Percentiles rank a stretch among this genome's conserved stretches.
These are phyloP conservation scores for Atethmia centrago DNA, from an alignment of 2,888 invertebrate species.

Conservation along the genomic window DNA sequence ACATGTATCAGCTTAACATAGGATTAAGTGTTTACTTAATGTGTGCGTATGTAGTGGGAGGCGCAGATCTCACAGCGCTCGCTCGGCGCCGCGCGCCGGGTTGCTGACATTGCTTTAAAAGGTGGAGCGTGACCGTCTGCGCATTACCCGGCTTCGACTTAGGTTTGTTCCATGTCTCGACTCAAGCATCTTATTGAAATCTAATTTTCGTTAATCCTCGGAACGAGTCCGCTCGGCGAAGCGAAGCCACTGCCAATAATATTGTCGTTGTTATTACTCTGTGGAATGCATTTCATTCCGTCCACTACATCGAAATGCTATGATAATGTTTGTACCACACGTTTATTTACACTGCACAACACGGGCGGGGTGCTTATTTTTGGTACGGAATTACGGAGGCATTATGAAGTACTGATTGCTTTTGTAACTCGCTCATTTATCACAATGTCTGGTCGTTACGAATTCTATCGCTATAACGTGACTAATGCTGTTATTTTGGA, in stretches of 20 bases:
- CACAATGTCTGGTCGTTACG: neutral
- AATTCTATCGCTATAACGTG: neutral
- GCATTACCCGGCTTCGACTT: slow-evolving; percentile 83
- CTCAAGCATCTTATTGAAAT: slow-evolving; percentile 90
- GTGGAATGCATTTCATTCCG: slow-evolving; percentile 72
- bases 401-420: slow-evolving; percentile 12
- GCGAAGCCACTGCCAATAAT: slow-evolving; percentile 80
- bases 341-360: slow-evolving; percentile 7
- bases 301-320: slow-evolving; percentile 64
- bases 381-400: neutral
- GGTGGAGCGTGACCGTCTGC: slow-evolving; percentile 85
- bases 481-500: neutral
- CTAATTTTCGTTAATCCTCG: slow-evolving; percentile 89
- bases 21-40: slow-evolving; percentile 60
- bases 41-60: slow-evolving; percentile 56
- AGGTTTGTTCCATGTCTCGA: slow-evolving; percentile 83
- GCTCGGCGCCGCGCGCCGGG: slow-evolving; percentile 57
- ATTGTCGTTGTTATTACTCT: slow-evolving; percentile 80
- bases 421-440: slow-evolving; percentile 16
- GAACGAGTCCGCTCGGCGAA: slow-evolving; percentile 77
- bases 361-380: slow-evolving; percentile 16
- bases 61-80: slow-evolving; percentile 54
- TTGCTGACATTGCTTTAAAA: slow-evolving; percentile 85
- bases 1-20: slow-evolving; percentile 58
- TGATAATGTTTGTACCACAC: slow-evolving; percentile 59